Base-by-base conservation (phyloP, 2,113 vertebrate species). In the Oncorhynchus gorbuscha region DNA sequence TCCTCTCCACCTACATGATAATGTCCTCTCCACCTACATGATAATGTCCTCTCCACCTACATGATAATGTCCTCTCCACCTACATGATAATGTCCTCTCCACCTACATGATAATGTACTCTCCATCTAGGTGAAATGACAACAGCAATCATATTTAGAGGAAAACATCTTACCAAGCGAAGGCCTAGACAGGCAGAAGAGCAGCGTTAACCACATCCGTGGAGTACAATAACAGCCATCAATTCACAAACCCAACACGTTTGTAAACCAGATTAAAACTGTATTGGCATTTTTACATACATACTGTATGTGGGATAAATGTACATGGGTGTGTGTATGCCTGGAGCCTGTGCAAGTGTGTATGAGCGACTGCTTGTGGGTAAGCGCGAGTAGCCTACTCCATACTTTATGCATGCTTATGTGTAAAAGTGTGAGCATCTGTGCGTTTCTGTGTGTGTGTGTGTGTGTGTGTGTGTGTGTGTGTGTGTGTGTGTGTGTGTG, bases 301-400 rank as follows among this genome's bases (percentile, higher is more conserved):
- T 22, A 13, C 26, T 26, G 64, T 5, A 26, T 14, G 24, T 20
- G 55, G 6, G 5, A 62, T 14, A 49, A 12, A 16, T 32, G 32
- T 32, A 22, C 7, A 22, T 20, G 39, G 1, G 13, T 5, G 24
- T 22, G 24, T 22, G 1, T 73, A 70, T 64, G 66, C 61, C 48
- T 76, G 74, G 55, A 20, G 45, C 69, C n/a, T 62, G 18, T 49
- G 66, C 65, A 49, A 71, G 72, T 51, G 39, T 49, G 55, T 20
- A 26, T 70, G 65, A 26, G 24, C 39, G 68, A 69, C 55, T 49
- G 51, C 69, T 11, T 62, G 48, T 67, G 58, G 39, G 16, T 35
- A 39, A 69, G 32, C 4, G 39, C n/a, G 5, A 14, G 24, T 16
- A 35, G 24, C 3, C 12, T 5, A 16, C 7, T 67, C 11, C 6